These are phyloP conservation scores for Pterostichus niger DNA, from an alignment of 2,888 invertebrate species.

Conservation along the genomic window DNA sequence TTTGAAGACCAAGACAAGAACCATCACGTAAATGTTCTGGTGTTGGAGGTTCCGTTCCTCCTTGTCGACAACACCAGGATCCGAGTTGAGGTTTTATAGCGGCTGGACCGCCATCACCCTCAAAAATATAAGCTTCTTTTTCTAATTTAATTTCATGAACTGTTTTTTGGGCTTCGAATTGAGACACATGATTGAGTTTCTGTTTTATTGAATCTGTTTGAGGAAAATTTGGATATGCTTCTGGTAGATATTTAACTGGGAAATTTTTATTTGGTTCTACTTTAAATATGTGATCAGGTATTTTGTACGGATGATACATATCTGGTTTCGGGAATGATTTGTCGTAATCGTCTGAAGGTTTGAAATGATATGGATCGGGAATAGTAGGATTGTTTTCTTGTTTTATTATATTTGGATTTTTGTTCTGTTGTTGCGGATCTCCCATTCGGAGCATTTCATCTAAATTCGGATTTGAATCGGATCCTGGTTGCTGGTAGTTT, in stretches of 20 bases:
- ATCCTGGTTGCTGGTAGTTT: slow-evolving; percentile 38
- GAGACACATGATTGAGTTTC: slow-evolving; percentile 16
- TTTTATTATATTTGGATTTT: slow-evolving; percentile 19
- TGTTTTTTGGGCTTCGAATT: slow-evolving; percentile 51
- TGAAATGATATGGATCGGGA: slow-evolving; percentile 77
- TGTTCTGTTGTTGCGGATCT: slow-evolving; percentile 9
- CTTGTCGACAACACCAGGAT: slow-evolving; percentile 87
- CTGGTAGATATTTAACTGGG: slow-evolving; percentile 70
- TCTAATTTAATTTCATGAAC: slow-evolving; percentile 61
- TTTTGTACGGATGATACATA: slow-evolving; percentile 75
- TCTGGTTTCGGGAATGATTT: slow-evolving; percentile 72
- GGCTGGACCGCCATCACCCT: slow-evolving; percentile 86
- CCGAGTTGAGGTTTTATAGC: slow-evolving; percentile 82
- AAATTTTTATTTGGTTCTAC: slow-evolving; percentile 75
- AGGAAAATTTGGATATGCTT: slow-evolving; percentile 71
- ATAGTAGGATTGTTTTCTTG: slow-evolving; percentile 67
- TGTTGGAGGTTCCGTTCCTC: slow-evolving; percentile 86
- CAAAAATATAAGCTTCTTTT: slow-evolving; percentile 79
- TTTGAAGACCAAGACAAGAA: slow-evolving; percentile 85
- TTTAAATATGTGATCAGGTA: slow-evolving; percentile 78
- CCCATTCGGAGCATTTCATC: slow-evolving; percentile 15
- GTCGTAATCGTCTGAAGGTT: slow-evolving; percentile 76
- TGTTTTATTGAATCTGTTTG: neutral
- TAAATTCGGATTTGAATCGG: slow-evolving; percentile 18
- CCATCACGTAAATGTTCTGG: slow-evolving; percentile 87